Conservation (phyloP, 2,113 vertebrate genomes). For the Leptobrachium leishanense region DNA sequence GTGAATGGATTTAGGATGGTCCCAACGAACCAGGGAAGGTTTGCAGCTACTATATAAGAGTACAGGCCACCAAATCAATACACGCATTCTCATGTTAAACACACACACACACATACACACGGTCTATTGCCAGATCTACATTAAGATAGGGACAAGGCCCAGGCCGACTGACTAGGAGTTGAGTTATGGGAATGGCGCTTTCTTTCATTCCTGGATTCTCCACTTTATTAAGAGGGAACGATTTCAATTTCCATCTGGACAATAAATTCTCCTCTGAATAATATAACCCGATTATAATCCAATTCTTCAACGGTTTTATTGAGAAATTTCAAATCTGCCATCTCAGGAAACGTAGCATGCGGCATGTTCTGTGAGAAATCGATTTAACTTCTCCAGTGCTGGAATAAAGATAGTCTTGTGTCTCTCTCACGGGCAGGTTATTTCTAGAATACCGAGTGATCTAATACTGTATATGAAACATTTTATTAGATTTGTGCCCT, state of each 20-base stretch:
- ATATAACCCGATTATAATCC: conserved; percentile 39
- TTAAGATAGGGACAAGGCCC: conserved; percentile 24
- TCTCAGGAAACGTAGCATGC: conserved; percentile 17
- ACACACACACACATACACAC: no score
- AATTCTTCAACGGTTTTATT: conserved; percentile 35
- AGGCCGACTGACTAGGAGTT: conserved; percentile 19
- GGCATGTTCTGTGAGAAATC: background rate
- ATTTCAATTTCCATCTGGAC: conserved; percentile 45
- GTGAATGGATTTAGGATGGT: no score
- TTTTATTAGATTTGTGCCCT: no score
- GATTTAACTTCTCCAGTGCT: background rate
- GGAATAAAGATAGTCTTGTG: background rate
- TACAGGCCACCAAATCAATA: background rate
- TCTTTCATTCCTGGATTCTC: conserved; percentile 42
- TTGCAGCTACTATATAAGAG: no score
- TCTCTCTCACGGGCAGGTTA: background rate
- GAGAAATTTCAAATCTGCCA: conserved; percentile 23
- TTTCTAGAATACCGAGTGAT: no score
- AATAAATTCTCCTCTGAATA: conserved; percentile 40
- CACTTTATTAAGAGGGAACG: conserved; percentile 38
- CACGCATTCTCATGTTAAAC: background rate
- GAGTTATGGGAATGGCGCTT: conserved; percentile 39
- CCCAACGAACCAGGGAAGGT: no score
- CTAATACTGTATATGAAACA: no score
- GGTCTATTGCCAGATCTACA: conserved; percentile 23